A percentile compares a stretch with the other conserved stretches of the same genome.
These are phyloP conservation scores for Ictalurus furcatus DNA, from an alignment of 2,113 vertebrate genomes.

Conservation along the genomic window DNA sequence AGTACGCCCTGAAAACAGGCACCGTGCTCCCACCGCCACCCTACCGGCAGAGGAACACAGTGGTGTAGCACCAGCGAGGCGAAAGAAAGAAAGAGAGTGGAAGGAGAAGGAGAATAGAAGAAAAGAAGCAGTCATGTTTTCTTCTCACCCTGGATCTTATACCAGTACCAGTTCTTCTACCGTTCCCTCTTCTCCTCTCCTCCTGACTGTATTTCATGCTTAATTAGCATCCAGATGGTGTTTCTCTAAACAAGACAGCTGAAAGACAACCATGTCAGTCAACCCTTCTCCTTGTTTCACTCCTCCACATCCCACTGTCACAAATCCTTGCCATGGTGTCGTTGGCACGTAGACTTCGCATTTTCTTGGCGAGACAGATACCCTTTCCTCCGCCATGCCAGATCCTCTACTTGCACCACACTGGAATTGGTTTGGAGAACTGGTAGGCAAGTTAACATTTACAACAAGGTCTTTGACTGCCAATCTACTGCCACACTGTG, in stretches of 20 bases:
- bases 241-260: conserved; percentile 26
- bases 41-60: conserved; percentile 97
- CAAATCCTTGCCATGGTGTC: background rate
- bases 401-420: background rate
- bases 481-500: conserved; percentile 4
- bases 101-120: conserved; percentile 11
- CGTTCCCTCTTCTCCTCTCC: conserved; percentile 45
- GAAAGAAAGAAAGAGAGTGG: background rate
- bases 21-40: conserved; percentile 93
- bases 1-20: conserved; percentile 95
- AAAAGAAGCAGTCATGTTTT: background rate
- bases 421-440: background rate
- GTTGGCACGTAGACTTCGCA: background rate
- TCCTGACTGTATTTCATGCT: conserved; percentile 42
- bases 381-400: background rate
- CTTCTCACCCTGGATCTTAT: conserved; percentile 49
- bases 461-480: background rate
- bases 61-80: conserved; percentile 80
- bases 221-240: conserved; percentile 52
- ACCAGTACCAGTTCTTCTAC: conserved; percentile 55
- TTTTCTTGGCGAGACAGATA: background rate
- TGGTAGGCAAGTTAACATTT: conserved; percentile 12
- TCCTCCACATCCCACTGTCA: background rate
- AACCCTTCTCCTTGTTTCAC: conserved; percentile 25
- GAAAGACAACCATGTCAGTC: conserved; percentile 45